Evolutionary conservation across 1,140 invertebrate genomes (phyloP).

Genomic region (Aphelenchoides avenae): DNA sequence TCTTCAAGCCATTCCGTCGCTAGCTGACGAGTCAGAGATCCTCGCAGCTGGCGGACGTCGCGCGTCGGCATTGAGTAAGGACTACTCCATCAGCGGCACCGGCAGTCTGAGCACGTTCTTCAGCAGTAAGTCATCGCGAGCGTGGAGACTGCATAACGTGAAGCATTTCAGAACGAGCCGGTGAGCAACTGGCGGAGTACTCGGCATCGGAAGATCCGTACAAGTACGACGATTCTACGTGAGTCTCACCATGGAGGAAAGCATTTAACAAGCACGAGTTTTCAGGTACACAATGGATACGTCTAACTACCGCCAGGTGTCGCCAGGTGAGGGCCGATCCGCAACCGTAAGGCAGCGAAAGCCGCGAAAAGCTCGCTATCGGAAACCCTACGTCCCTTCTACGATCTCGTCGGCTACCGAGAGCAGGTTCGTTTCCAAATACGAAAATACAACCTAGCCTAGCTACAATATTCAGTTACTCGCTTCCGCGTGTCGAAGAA

Average conservation of each 20-base stretch:
- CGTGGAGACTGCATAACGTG: neutral
- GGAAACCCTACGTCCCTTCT: constrained; percentile 49
- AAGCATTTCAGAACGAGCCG: constrained; percentile 49
- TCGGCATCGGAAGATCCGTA: constrained; percentile 53
- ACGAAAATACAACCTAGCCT: neutral
- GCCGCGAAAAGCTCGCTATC: constrained; percentile 25
- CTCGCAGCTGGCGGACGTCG: constrained; percentile 43
- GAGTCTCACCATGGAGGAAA: neutral
- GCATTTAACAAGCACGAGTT: neutral
- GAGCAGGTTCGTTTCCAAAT: constrained; percentile 43
- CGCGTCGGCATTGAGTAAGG: constrained; percentile 48
- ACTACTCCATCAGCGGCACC: constrained; percentile 21
- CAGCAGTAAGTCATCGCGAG: constrained; percentile 30
- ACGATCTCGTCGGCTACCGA: constrained; percentile 57
- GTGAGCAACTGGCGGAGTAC: constrained; percentile 49
- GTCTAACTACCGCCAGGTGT: constrained; percentile 10
- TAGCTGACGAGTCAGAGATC: constrained; percentile 17
- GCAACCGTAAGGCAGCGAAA: constrained; percentile 5
- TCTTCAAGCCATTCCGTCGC: constrained; percentile 10
- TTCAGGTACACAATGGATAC: constrained; percentile 10
- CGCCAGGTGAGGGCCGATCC: neutral
- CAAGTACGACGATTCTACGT: constrained; percentile 32
- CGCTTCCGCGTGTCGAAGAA: constrained; percentile 44
- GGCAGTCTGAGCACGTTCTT: constrained; percentile 37
- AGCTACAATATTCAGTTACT: constrained; percentile 33